These are phyloP conservation scores for Grammomys dolichurus DNA, from an alignment of 2,113 vertebrate genomes.

Conservation along the genomic window DNA sequence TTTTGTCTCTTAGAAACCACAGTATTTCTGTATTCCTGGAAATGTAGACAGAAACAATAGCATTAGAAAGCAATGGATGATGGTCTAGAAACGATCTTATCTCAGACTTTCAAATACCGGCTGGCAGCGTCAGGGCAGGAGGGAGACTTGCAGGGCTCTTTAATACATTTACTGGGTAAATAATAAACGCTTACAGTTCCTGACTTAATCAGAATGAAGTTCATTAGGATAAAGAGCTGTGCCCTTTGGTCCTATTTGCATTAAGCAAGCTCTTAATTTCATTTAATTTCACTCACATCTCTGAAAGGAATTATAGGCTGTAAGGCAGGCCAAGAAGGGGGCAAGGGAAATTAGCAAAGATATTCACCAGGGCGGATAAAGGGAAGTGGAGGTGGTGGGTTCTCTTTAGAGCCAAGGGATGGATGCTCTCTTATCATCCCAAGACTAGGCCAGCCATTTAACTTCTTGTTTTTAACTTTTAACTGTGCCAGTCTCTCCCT, in stretches of 20 bases:
- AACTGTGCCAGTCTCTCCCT: slow-evolving; percentile 16
- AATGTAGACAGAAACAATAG: slow-evolving; percentile 60
- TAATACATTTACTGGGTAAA: slow-evolving; percentile 79
- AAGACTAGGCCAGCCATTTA: slow-evolving; percentile 55
- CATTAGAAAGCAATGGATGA: slow-evolving; percentile 63
- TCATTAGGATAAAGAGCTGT: slow-evolving; percentile 75
- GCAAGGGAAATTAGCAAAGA: slow-evolving; percentile 20
- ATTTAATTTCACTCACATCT: slow-evolving; percentile 75
- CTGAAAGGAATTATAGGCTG: slow-evolving; percentile 68
- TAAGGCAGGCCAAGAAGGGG: not conserved
- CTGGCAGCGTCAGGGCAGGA: slow-evolving; percentile 60
- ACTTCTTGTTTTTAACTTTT: slow-evolving; percentile 71
- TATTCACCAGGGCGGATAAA: slow-evolving; percentile 15
- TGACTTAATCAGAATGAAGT: slow-evolving; percentile 79
- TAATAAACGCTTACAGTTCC: slow-evolving; percentile 70
- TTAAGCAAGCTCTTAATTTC: slow-evolving; percentile 73
- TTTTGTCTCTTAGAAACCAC: slow-evolving; percentile 40
- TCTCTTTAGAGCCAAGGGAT: slow-evolving; percentile 5
- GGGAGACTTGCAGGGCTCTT: slow-evolving; percentile 62
- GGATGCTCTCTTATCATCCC: slow-evolving; percentile 16
- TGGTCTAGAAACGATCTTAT: slow-evolving; percentile 62
- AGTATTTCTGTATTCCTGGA: slow-evolving; percentile 67
- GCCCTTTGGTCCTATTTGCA: slow-evolving; percentile 79
- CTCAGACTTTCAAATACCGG: slow-evolving; percentile 74
- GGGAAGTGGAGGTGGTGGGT: not conserved